Evolutionary conservation across 2,888 invertebrate genomes (phyloP).

Genomic region (Didymodactylos carnosus): DNA sequence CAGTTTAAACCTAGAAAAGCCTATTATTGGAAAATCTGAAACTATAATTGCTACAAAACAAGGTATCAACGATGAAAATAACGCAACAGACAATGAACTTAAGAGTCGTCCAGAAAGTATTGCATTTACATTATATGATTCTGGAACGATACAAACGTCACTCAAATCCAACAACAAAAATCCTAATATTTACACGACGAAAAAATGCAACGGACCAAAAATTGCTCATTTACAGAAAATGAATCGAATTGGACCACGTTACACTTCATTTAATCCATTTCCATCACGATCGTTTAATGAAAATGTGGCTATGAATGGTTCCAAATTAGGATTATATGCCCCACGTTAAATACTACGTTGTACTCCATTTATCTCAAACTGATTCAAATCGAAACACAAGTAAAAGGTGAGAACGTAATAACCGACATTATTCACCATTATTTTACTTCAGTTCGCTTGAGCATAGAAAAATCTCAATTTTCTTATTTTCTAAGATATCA

Average conservation of each 20-base stretch:
- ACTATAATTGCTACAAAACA: not conserved
- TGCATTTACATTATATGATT: not conserved
- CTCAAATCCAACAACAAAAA: not conserved
- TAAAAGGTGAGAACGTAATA: too few relatives aligned
- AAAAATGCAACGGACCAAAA: not conserved
- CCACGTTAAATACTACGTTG: too few relatives aligned
- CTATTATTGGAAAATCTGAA: not conserved
- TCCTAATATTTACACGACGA: not conserved
- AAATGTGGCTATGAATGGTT: slow-evolving; percentile 25
- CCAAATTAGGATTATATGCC: slow-evolving; percentile 27
- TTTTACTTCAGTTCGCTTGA: too few relatives aligned
- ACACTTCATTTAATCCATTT: slow-evolving; percentile 25
- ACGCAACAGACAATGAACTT: not conserved
- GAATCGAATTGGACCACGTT: too few relatives aligned
- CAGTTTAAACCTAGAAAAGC: not conserved
- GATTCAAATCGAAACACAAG: too few relatives aligned
- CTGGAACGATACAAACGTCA: not conserved
- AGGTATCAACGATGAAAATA: too few relatives aligned
- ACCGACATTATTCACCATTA: too few relatives aligned
- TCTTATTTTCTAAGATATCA: too few relatives aligned
- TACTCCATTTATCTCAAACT: too few relatives aligned
- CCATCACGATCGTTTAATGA: slow-evolving; percentile 26
- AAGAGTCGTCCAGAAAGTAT: not conserved
- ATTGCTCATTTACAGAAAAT: not conserved
- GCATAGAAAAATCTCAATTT: too few relatives aligned